Percentiles rank a stretch among this genome's conserved stretches.
Conservation (phyloP, 2,797 vertebrate genomes). For the Ispidina lecontei region DNA sequence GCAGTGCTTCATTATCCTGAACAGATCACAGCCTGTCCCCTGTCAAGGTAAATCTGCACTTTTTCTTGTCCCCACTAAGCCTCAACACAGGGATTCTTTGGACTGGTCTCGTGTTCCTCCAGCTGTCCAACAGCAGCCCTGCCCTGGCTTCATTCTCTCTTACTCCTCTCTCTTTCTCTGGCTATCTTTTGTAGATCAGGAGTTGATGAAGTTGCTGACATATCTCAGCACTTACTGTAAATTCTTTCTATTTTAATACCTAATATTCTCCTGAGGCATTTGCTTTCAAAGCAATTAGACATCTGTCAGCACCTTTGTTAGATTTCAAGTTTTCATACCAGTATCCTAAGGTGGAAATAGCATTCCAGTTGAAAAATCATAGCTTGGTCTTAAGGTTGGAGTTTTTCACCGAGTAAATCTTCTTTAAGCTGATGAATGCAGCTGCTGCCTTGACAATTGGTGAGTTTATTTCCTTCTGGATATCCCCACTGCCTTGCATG, state of each 20-base stretch:
- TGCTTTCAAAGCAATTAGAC: slow-evolving; percentile 67
- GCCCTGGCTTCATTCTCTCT: background rate
- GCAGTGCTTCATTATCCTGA: background rate
- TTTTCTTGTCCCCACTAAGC: background rate
- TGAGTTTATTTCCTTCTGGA: slow-evolving; percentile 68
- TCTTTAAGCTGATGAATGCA: slow-evolving; percentile 62
- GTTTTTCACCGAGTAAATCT: slow-evolving; percentile 64
- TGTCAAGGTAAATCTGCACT: background rate
- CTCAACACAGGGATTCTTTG: background rate
- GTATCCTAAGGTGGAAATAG: slow-evolving; percentile 65
- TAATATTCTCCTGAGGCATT: slow-evolving; percentile 47
- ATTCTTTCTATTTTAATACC: slow-evolving; percentile 45
- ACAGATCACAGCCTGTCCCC: background rate
- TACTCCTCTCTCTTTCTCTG: background rate
- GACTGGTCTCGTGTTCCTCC: background rate
- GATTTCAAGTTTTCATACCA: slow-evolving; percentile 28
- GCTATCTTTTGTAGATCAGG: background rate
- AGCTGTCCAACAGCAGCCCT: background rate
- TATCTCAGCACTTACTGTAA: slow-evolving; percentile 38
- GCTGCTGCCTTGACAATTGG: slow-evolving; percentile 62
- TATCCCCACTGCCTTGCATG: slow-evolving; percentile 54
- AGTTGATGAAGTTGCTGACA: slow-evolving; percentile 29
- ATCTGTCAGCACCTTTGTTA: slow-evolving; percentile 49
- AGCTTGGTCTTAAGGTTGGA: slow-evolving; percentile 33
- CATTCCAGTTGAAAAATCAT: slow-evolving; percentile 62